Base-by-base conservation (phyloP, 1,140 invertebrate genomes). In the Anagrus nilaparvatae region DNA sequence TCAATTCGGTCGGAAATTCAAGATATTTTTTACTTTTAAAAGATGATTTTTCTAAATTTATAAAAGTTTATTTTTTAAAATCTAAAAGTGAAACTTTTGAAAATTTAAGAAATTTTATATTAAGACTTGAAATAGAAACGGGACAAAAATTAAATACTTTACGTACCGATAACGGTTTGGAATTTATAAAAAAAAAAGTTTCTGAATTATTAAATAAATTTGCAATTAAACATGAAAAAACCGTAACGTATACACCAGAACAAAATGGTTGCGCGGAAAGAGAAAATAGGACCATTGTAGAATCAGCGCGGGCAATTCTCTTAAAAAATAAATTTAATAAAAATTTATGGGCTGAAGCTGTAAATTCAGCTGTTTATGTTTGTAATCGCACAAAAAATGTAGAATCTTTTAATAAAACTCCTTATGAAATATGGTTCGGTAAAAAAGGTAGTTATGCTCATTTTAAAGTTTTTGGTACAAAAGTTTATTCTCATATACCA, bases 381-480 rank as follows among this genome's bases (percentile, higher is more conserved):
- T 44, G 47, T 40, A 56, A 58, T 32, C 39, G 48, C 40, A 27
- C 51, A 44, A 47, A n/a, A 5, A 38, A 55, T 27, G 59, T 59
- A 53, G 57, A 56, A 21, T 25, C 49, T 4, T 53, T 56, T 45
- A 52, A 49, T 34, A 60, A 59, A 51, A 56, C 53, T 42, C 53
- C 55, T 16, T 58, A 50, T 56, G n/a, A n/a, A n/a, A n/a, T n/a
- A n/a, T n/a, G n/a, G n/a, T n/a, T n/a, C n/a, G n/a, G n/a, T n/a
- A n/a, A n/a, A n/a, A n/a, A n/a, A n/a, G n/a, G n/a, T n/a, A n/a
- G n/a, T n/a, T n/a, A n/a, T n/a, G n/a, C n/a, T n/a, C n/a, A n/a
- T n/a, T n/a, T n/a, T n/a, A n/a, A n/a, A n/a, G n/a, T n/a, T n/a
- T n/a, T n/a, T n/a, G n/a, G n/a, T n/a, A n/a, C n/a, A n/a, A n/a